Conservation (phyloP, 2,888 invertebrate genomes). For the Cephus nigrinus region DNA sequence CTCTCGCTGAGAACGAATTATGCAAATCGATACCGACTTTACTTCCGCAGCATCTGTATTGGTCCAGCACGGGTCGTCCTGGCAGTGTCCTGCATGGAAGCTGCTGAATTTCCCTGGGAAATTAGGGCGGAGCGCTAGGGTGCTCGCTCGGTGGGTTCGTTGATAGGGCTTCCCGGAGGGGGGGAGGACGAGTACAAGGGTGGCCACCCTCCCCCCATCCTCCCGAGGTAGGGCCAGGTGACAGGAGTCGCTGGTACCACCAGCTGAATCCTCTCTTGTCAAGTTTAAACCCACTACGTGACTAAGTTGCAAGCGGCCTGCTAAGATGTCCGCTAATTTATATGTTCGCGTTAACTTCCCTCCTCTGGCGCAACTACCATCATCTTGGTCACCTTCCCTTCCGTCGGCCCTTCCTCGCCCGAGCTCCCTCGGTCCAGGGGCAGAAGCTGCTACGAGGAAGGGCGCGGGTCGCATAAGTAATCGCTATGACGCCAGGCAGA, state of each 20-base stretch:
- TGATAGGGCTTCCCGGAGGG: neutral
- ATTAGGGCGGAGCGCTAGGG: constrained; percentile 3
- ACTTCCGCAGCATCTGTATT: neutral
- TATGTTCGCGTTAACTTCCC: constrained; percentile 65
- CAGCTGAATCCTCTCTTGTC: constrained; percentile 59
- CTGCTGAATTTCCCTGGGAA: neutral
- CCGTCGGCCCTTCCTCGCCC: constrained; percentile 30
- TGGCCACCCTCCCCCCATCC: constrained; percentile 4
- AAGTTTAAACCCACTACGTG: constrained; percentile 65
- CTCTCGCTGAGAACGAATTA: constrained; percentile 40
- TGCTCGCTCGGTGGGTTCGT: neutral
- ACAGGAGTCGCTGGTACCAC: constrained; percentile 23
- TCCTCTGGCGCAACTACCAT: constrained; percentile 33
- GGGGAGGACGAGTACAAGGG: constrained; percentile 13
- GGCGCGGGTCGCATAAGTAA: constrained; percentile 64
- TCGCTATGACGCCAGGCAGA: constrained; percentile 61
- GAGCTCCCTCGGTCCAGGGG: constrained; percentile 34
- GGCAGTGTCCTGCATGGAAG: neutral
- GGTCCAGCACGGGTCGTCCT: neutral
- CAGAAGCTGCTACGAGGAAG: constrained; percentile 57
- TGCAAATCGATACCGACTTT: constrained; percentile 34
- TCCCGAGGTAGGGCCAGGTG: constrained; percentile 31
- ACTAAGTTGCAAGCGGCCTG: constrained; percentile 66
- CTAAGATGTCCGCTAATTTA: constrained; percentile 66
- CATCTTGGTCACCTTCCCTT: constrained; percentile 31